A percentile compares a stretch with the other conserved stretches of the same genome.
phyloP scores from a whole-genome alignment of 92 coral and sea anemone species.

The Phenganax marumi region DNA sequence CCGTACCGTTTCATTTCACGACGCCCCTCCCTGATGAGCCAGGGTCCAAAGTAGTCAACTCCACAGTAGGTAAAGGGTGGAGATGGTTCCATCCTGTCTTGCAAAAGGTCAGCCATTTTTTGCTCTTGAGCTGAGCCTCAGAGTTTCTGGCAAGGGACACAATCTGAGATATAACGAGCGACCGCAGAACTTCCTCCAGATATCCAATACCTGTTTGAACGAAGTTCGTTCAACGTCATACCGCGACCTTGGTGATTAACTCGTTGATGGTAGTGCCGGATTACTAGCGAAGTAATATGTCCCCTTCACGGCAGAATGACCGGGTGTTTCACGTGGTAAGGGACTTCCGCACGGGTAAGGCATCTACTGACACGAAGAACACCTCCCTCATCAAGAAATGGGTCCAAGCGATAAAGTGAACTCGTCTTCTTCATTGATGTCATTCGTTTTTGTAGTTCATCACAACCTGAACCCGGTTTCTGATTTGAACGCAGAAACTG shows the following conservation, averaged over 20 bases:
- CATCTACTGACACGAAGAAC: slow-evolving; percentile 51
- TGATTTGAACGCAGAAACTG: neutral
- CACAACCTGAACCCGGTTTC: slow-evolving; percentile 19
- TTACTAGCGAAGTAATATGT: slow-evolving; percentile 36
- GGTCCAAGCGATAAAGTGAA: slow-evolving; percentile 45
- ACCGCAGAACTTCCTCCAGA: slow-evolving; percentile 36
- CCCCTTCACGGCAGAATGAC: slow-evolving; percentile 39
- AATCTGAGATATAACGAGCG: too few species aligned
- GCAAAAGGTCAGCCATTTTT: too few species aligned
- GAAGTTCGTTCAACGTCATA: slow-evolving; percentile 54
- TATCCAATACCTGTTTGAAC: slow-evolving; percentile 46
- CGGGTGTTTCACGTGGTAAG: slow-evolving; percentile 46
- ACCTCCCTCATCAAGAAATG: slow-evolving; percentile 51
- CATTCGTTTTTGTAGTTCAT: slow-evolving; percentile 3
- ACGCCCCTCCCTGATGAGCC: slow-evolving; percentile 52
- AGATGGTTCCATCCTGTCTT: slow-evolving; percentile 41
- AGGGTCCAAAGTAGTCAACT: too few species aligned
- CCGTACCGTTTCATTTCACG: slow-evolving; percentile 51
- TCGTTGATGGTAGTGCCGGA: slow-evolving; percentile 48
- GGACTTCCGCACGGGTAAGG: slow-evolving; percentile 24
- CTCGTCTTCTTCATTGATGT: slow-evolving; percentile 39
- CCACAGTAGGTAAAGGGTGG: slow-evolving; percentile 51
- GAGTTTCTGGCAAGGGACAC: slow-evolving; percentile 41
- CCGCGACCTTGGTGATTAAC: slow-evolving; percentile 53
- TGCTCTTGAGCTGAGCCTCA: slow-evolving; percentile 26